These are phyloP conservation scores for Taurulus bubalis DNA, from an alignment of 2,113 vertebrate species.

Conservation along the genomic window DNA sequence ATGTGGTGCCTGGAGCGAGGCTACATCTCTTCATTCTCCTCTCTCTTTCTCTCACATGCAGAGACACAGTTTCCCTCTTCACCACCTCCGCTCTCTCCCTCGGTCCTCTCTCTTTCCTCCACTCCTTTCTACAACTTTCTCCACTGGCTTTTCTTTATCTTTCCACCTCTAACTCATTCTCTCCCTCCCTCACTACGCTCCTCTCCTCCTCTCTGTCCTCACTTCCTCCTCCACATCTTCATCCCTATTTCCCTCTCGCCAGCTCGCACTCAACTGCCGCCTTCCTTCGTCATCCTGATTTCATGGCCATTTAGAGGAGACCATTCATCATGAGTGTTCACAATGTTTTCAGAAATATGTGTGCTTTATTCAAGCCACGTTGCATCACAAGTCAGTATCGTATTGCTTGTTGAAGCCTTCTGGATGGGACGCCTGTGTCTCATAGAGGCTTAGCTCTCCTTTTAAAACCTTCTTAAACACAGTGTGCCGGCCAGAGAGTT, in stretches of 20 bases:
- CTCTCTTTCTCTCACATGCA: conserved; percentile 27
- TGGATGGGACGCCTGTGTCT: conserved; percentile 25
- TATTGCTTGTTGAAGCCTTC: conserved; percentile 27
- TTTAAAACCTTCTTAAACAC: conserved; percentile 28
- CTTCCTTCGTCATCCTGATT: conserved; percentile 45
- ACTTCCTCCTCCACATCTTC: conserved; percentile 39
- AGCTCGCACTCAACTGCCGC: conserved; percentile 38
- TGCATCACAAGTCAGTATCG: conserved; percentile 17
- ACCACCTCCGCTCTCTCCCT: conserved; percentile 31
- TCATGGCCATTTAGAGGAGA: conserved; percentile 48
- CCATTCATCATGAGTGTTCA: conserved; percentile 10
- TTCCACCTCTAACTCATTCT: conserved; percentile 22
- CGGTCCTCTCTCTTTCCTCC: conserved; percentile 3
- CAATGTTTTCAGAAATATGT: conserved; percentile 24
- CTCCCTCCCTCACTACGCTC: conserved; percentile 11
- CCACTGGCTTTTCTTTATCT: conserved; percentile 11
- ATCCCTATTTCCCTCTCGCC: conserved; percentile 36
- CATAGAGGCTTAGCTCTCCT: conserved; percentile 41
- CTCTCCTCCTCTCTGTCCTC: conserved; percentile 38
- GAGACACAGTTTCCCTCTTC: conserved; percentile 9
- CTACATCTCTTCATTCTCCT: conserved; percentile 46
- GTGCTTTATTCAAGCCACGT: not conserved
- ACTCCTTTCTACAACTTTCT: conserved; percentile 13
- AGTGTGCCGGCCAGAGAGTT: conserved; percentile 24
- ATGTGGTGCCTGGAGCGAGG: conserved; percentile 68